phyloP scores from a whole-genome alignment of 2,888 invertebrate species.

The Ochropleura leucogaster region DNA sequence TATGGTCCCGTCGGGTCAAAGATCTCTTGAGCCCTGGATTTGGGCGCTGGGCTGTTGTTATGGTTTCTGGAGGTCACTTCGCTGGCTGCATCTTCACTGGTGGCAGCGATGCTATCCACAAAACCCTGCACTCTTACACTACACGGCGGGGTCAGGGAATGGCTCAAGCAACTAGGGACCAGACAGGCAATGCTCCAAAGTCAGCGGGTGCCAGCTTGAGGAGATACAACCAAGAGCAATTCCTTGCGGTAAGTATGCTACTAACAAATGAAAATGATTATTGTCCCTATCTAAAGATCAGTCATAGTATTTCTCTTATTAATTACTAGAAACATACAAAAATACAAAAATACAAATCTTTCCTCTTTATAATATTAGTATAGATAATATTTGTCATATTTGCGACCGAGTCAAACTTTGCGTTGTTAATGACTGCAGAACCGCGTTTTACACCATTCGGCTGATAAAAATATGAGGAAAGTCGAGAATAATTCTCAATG shows the following conservation, averaged over 20 bases:
- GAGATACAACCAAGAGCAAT: constrained; percentile 94
- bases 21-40: constrained; percentile 82
- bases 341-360: no score
- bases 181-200: constrained; percentile 91
- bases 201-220: constrained; percentile 95
- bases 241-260: constrained; percentile 91
- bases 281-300: not conserved
- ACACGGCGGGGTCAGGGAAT: constrained; percentile 96
- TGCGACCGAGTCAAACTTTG: not conserved
- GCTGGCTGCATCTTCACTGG: constrained; percentile 85
- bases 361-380: no score
- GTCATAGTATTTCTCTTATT: not conserved
- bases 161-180: constrained; percentile 93
- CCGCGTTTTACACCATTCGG: constrained; percentile 13
- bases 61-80: constrained; percentile 94
- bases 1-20: constrained; percentile 83
- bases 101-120: constrained; percentile 91
- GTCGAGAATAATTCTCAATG: not conserved
- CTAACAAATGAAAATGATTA: not conserved
- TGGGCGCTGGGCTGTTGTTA: constrained; percentile 93
- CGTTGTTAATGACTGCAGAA: not conserved
- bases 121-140: constrained; percentile 96
- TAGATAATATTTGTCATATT: not conserved
- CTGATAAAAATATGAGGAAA: not conserved
- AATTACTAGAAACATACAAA: no score